Evolutionary conservation across 1,140 invertebrate genomes (phyloP), one percentile per base, ranked within the genome.

Genomic region (Dendroctonus ponderosae): DNA sequence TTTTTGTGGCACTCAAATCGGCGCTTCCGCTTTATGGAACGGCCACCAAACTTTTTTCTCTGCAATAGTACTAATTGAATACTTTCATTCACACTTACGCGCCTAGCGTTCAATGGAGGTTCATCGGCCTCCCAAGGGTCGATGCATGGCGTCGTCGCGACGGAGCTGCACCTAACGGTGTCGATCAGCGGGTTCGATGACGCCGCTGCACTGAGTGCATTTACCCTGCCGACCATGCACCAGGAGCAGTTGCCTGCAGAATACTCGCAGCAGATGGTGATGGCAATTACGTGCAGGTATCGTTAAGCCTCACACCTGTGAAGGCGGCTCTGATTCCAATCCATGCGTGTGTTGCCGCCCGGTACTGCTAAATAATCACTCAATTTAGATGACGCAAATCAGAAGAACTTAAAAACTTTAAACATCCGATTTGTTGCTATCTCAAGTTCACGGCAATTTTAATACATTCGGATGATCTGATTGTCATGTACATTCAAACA

Each of bases 81-180:
- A 46, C 9, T 11, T 46, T 46, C 12, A 46, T 46, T 11, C 12
- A 46, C 44, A 46, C 44, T 46, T 46, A 26, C 26, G 26, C 26
- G 26, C 26, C 26, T 26, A 54, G 12, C 15, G 39, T 54, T 12
- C 2, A 51, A 51, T 51, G 39, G 12, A 52, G 43, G 62, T 57
- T 65, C 62, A 65, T 65, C 62, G 62, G 62, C 62, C 62, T 46
- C 62, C 51, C 62, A 57, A 54, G 62, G 62, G 54, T 65, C 62
- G 62, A 48, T 65, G 62, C 53, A 65, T 63, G 26, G 14, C 52
- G 40, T 43, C 62, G 62, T 58, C 53, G 62, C 62, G 62, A 48
- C 62, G 62, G 43, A 65, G 62, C 53, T 65, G 52, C 62, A 65
- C 39, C 44, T 65, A 65, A 65, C 62, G 62, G 62, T 65, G 53